A percentile compares a stretch with the other conserved stretches of the same genome.
phyloP scores from a whole-genome alignment of 2,797 vertebrate species.

The Sandelia bainsii region DNA sequence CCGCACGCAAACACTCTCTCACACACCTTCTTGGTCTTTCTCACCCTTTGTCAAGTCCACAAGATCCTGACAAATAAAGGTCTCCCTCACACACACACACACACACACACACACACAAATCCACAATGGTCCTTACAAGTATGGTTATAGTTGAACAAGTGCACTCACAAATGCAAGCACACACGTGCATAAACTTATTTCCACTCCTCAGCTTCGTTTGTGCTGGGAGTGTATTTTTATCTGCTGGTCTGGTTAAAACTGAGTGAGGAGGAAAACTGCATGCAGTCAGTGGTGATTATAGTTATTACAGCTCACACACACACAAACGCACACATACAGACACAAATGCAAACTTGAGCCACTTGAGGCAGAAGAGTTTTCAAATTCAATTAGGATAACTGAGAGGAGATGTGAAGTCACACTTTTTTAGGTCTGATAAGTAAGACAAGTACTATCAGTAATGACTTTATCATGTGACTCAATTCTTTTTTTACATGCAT shows the following conservation, averaged over 20 bases:
- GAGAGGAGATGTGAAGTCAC: constrained; percentile 54
- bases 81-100: background rate
- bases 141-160: constrained; percentile 27
- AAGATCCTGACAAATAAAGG: constrained; percentile 20
- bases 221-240: constrained; percentile 81
- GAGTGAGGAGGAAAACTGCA: constrained; percentile 81
- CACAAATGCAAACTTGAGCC: constrained; percentile 36
- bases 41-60: background rate
- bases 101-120: constrained; percentile 17
- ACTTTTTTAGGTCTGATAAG: constrained; percentile 31
- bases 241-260: constrained; percentile 71
- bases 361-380: constrained; percentile 60
- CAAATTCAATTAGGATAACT: constrained; percentile 63
- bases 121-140: constrained; percentile 14
- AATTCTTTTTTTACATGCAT: background rate
- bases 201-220: constrained; percentile 72
- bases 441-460: constrained; percentile 10
- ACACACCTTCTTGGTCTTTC: constrained; percentile 5
- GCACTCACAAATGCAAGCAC: constrained; percentile 52
- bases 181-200: constrained; percentile 57
- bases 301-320: constrained; percentile 80
- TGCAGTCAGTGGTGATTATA: constrained; percentile 83
- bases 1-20: constrained; percentile 39
- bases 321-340: constrained; percentile 44
- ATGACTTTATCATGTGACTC: background rate